These are phyloP conservation scores for Chymomyza fuscimana DNA, from an alignment of 2,888 invertebrate species.

Conservation along the genomic window DNA sequence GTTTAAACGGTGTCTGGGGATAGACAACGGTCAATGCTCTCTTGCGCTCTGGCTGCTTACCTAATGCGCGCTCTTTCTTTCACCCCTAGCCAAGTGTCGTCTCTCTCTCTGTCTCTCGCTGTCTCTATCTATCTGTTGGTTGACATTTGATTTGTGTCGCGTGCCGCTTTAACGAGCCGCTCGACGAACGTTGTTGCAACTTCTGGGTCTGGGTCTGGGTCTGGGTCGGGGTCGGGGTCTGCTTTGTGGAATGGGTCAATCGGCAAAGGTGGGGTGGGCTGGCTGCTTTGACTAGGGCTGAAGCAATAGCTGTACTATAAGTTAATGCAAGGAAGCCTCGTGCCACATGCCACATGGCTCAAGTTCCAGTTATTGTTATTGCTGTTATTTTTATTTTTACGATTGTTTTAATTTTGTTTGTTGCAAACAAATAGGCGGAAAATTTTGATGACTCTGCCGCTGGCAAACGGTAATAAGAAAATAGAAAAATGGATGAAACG, in stretches of 20 bases:
- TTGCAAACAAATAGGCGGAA: slow-evolving; percentile 73
- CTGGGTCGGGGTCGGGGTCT: not conserved
- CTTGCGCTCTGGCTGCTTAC: not conserved
- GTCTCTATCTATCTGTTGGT: slow-evolving; percentile 1
- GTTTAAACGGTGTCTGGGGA: slow-evolving; percentile 43
- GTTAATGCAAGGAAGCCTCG: slow-evolving; percentile 1
- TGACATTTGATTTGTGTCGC: slow-evolving; percentile 71
- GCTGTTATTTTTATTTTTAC: slow-evolving; percentile 61
- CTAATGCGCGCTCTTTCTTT: not conserved
- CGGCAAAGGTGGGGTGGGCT: not conserved
- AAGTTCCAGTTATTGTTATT: slow-evolving; percentile 6
- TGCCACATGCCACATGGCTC: slow-evolving; percentile 49
- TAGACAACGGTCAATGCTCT: slow-evolving; percentile 9
- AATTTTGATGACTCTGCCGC: slow-evolving; percentile 51
- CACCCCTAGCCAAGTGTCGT: not conserved
- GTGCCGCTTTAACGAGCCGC: slow-evolving; percentile 60
- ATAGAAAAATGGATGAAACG: slow-evolving; percentile 46
- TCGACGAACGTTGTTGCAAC: not conserved
- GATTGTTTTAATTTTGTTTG: slow-evolving; percentile 71
- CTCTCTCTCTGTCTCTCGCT: not conserved
- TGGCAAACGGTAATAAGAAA: slow-evolving; percentile 9
- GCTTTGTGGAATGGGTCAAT: slow-evolving; percentile 10
- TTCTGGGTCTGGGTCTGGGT: no score
- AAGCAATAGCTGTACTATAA: no score
- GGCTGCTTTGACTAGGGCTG: no score